Conservation (phyloP, 1,140 invertebrate species). For the Trichonephila inaurata region DNA sequence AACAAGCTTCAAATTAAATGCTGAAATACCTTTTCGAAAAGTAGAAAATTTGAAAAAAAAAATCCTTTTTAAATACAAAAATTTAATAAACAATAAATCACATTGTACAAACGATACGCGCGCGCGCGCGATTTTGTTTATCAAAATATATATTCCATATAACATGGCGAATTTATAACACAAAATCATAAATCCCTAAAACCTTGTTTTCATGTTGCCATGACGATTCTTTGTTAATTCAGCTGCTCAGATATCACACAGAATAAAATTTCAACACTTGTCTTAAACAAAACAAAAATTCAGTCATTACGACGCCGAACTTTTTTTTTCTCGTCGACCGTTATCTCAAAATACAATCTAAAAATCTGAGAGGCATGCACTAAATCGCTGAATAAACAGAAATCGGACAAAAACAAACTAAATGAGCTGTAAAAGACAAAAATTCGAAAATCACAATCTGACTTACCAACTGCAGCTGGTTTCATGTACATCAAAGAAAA, state of each 20-base stretch:
- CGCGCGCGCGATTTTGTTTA: no score
- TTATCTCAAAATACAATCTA: not conserved
- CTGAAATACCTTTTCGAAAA: no score
- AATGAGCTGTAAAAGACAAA: not conserved
- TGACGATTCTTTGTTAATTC: not conserved
- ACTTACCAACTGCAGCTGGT: not conserved
- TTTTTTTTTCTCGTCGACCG: not conserved
- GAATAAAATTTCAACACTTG: not conserved
- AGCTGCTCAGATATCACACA: not conserved
- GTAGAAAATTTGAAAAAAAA: no score
- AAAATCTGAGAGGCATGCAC: not conserved
- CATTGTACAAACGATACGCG: no score
- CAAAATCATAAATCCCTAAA: no score
- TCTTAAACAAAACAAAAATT: not conserved
- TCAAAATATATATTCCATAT: not conserved
- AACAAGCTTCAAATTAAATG: no score
- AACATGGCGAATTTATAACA: not conserved
- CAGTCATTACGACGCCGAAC: not conserved
- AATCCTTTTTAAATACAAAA: no score
- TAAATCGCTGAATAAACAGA: not conserved
- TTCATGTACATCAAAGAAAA: not conserved
- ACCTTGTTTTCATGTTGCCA: not conserved
- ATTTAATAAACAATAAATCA: no score
- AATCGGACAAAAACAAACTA: constrained; percentile 7
- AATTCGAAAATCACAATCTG: not conserved